These are phyloP conservation scores for Isurus oxyrinchus DNA, from an alignment of 2,113 vertebrate genomes.

Conservation along the genomic window DNA sequence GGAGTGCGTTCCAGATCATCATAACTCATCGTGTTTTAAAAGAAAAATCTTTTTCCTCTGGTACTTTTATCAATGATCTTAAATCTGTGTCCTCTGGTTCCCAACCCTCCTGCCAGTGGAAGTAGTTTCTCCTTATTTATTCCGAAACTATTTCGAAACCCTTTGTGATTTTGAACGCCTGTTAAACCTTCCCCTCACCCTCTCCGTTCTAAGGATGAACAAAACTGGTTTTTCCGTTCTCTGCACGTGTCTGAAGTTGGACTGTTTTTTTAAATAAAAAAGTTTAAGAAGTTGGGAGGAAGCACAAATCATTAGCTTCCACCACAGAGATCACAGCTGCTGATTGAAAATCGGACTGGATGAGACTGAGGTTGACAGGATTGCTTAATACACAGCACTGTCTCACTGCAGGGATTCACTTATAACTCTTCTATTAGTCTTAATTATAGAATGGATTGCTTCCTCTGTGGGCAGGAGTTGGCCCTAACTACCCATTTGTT, in stretches of 20 bases:
- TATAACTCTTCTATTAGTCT: not conserved
- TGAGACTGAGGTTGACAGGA: not conserved
- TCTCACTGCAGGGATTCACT: slow-evolving; percentile 11
- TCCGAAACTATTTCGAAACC: not conserved
- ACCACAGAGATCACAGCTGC: not conserved
- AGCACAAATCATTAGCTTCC: not conserved
- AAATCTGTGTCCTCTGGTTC: not conserved
- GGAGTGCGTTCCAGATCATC: not conserved
- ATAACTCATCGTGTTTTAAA: not conserved
- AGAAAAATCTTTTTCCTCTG: not conserved
- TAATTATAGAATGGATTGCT: slow-evolving; percentile 32
- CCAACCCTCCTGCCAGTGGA: not conserved
- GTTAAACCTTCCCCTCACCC: not conserved
- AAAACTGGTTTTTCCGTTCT: not conserved
- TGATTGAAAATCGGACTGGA: not conserved
- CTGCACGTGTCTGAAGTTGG: not conserved
- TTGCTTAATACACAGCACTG: not conserved
- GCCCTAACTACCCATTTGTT: not conserved
- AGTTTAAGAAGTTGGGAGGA: not conserved
- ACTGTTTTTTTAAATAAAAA: not conserved
- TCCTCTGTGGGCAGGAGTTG: slow-evolving; percentile 30
- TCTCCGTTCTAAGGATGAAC: not conserved
- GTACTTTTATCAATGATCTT: not conserved
- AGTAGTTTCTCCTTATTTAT: not conserved
- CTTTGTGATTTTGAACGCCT: not conserved